Conservation (phyloP, 2,888 invertebrate genomes). For the Trilocha varians region DNA sequence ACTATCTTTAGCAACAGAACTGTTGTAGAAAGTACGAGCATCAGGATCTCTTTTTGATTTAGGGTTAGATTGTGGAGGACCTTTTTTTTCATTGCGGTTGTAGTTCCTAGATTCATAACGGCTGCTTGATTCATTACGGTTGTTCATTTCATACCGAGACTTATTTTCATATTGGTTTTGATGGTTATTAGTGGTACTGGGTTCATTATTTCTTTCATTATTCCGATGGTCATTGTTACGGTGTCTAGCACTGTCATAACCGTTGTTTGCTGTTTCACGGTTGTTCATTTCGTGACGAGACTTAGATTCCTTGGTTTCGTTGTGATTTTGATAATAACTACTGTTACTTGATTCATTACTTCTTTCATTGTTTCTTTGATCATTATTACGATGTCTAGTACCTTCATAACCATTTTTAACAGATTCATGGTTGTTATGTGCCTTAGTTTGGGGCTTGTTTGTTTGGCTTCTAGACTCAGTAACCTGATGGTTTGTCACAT, state of each 20-base stretch:
- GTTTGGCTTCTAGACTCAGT: slow-evolving; percentile 30
- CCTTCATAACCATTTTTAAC: slow-evolving; percentile 20
- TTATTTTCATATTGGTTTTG: neutral
- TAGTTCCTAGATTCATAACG: slow-evolving; percentile 14
- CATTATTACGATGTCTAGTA: slow-evolving; percentile 6
- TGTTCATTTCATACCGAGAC: neutral
- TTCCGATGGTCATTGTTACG: slow-evolving; percentile 18
- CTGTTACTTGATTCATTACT: slow-evolving; percentile 19
- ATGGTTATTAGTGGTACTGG: slow-evolving; percentile 8
- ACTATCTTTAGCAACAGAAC: slow-evolving; percentile 43
- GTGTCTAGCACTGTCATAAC: slow-evolving; percentile 9
- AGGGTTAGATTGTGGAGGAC: slow-evolving; percentile 38
- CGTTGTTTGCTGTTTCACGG: too few species aligned
- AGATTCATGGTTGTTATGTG: slow-evolving; percentile 12
- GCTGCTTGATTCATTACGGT: neutral
- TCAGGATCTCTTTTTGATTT: slow-evolving; percentile 52
- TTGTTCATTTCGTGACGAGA: slow-evolving; percentile 19
- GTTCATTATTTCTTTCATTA: slow-evolving; percentile 17
- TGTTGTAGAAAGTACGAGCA: slow-evolving; percentile 56
- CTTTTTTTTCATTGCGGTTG: slow-evolving; percentile 30
- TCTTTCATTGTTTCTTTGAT: slow-evolving; percentile 15
- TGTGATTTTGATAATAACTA: slow-evolving; percentile 17
- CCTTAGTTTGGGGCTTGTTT: slow-evolving; percentile 22
- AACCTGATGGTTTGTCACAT: slow-evolving; percentile 16
- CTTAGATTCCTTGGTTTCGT: slow-evolving; percentile 17